Evolutionary conservation across 1,140 invertebrate genomes (phyloP).

Genomic region (Ruditapes philippinarum): DNA sequence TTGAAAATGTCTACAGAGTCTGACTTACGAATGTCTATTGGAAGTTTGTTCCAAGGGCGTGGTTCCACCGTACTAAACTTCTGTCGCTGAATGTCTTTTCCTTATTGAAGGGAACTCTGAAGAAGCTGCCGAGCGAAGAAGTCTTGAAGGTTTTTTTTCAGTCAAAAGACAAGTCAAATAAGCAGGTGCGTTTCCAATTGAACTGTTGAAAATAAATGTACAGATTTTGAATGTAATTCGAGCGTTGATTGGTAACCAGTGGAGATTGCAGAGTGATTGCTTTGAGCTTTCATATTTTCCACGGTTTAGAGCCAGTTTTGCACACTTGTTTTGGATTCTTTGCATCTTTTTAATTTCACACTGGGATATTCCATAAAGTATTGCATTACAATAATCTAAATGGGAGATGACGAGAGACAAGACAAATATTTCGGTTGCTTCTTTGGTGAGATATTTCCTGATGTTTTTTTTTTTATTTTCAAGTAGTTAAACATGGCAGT

Average conservation of each 20-base stretch:
- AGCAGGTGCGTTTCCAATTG: no score
- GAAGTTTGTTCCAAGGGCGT: no score
- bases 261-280: not conserved
- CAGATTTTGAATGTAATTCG: no score
- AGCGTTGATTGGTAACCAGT: constrained; percentile 15
- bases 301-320: constrained; percentile 2
- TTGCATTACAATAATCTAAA: constrained; percentile 24
- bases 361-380: constrained; percentile 10
- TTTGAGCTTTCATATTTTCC: not conserved
- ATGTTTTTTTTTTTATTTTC: constrained; percentile 14
- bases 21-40: no score
- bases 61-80: no score
- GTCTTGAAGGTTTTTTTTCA: no score
- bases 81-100: no score
- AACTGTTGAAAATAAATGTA: no score
- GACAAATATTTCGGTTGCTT: not conserved
- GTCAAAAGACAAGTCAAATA: no score
- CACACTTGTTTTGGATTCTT: constrained; percentile 18
- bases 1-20: no score
- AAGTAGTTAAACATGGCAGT: constrained; percentile 32
- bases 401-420: constrained; percentile 7
- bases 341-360: not conserved
- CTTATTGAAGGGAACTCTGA: no score
- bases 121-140: no score
- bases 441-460: not conserved